Conservation (phyloP, 2,888 invertebrate species). For the Eupithecia inturbata region DNA sequence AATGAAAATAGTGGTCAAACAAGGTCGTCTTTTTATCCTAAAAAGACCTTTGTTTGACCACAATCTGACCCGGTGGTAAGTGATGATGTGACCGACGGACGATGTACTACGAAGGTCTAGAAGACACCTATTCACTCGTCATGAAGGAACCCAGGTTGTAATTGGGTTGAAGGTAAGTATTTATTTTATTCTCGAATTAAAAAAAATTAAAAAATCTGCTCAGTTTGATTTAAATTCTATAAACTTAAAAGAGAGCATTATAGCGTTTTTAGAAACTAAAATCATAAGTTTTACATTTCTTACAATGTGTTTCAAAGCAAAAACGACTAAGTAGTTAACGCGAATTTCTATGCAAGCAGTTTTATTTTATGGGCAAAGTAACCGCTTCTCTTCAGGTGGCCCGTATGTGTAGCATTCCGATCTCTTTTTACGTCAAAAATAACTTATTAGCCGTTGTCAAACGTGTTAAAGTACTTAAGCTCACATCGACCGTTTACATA, state of each 20-base stretch:
- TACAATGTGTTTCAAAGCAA: neutral
- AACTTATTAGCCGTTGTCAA: conserved; percentile 8
- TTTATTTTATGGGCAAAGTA: conserved; percentile 1
- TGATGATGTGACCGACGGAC: neutral
- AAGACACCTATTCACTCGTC: no score
- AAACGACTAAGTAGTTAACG: neutral
- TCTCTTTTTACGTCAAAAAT: neutral
- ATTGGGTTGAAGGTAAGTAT: no score
- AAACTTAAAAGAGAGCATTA: no score
- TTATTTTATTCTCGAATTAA: no score
- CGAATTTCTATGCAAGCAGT: conserved; percentile 5
- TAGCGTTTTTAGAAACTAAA: neutral
- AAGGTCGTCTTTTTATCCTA: no score
- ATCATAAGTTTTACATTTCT: neutral
- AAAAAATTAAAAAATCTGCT: neutral
- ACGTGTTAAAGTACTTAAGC: neutral
- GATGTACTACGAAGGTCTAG: neutral
- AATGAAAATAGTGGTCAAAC: neutral
- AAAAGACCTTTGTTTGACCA: neutral
- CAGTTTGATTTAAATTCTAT: neutral
- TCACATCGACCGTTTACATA: neutral
- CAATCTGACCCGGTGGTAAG: neutral
- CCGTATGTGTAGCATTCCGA: neutral
- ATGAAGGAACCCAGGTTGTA: no score
- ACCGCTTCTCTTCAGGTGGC: conserved; percentile 5